phyloP scores from a whole-genome alignment of 2,113 vertebrate genomes.

The Lagopus leucura region DNA sequence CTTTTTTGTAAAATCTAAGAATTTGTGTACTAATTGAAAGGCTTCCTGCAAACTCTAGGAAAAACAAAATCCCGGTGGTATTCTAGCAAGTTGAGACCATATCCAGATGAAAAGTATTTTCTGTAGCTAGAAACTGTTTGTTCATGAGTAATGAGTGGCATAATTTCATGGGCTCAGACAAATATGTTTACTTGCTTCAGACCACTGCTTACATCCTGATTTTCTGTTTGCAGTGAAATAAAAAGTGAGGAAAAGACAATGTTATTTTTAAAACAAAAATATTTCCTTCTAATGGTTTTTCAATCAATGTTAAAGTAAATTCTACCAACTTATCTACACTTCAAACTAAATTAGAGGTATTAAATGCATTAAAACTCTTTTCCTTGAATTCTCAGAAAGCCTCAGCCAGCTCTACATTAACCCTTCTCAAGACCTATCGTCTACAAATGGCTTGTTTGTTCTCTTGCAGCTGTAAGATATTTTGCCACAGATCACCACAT shows the following conservation, averaged over 20 bases:
- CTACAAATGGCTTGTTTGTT: not conserved
- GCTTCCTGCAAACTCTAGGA: not conserved
- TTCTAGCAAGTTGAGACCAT: not conserved
- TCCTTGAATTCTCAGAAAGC: not conserved
- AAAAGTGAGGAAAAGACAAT: not conserved
- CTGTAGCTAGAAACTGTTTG: not conserved
- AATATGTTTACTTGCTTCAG: accelerated
- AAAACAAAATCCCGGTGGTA: accelerated
- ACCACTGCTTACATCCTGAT: not conserved
- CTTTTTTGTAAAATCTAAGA: not conserved
- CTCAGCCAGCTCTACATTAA: accelerated
- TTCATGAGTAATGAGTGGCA: not conserved
- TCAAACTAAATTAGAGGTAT: not conserved
- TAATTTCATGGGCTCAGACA: not conserved
- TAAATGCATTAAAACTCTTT: not conserved
- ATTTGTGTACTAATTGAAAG: not conserved
- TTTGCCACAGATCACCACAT: not conserved
- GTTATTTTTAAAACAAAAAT: not conserved
- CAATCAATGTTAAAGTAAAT: not conserved
- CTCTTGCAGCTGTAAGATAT: not conserved
- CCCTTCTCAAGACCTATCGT: not conserved
- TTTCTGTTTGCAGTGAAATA: not conserved
- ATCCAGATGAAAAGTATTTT: not conserved
- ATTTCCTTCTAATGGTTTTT: accelerated
- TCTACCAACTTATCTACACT: accelerated